Evolutionary conservation across 2,113 vertebrate genomes (phyloP), one percentile per base, ranked within the genome.

Genomic region (Coturnix japonica): DNA sequence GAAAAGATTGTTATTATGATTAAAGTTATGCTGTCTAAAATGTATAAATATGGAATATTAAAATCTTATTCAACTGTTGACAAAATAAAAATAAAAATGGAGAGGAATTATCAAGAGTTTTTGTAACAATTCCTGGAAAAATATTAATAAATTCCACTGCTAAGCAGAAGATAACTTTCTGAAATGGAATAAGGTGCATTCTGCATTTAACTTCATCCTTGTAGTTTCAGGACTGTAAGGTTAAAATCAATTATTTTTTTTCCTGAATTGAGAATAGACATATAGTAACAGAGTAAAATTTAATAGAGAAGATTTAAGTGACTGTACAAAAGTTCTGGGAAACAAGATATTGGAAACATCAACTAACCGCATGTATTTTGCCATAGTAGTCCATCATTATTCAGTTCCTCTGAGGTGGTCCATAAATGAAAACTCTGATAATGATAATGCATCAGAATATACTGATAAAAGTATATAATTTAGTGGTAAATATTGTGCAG

Each of bases 381-480:
- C 30, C 4, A 2, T 65, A 5, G 1, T 8, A 54, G 14, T 37
- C 69, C 33, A n/a, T 61, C 66, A 87, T 95, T 86, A 84, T 85
- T 85, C 51, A 43, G 39, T 66, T 26, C 23, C 13, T 51, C 41
- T 64, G 64, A 91, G 75, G 71, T 31, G 35, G 47, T 33, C 23
- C 60, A 89, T 31, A 87, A 87, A 60, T 65, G 2, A 53, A 91
- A 74, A 39, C 61, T 77, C 41, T 51, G 28, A 35, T 64, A 61
- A 87, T 25, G 28, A 43, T 67, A 89, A 77, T 44, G 22, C 5
- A 43, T 85, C 90, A 73, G 90, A 93, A 90, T 66, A 89, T 87
- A 79, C 19, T 43, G 56, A 46, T 20, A 85, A 79, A 59, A 13
- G 7, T 66, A n/a, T 70, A 67, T 57, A 76, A 49, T 72, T 3